A percentile compares a stretch with the other conserved stretches of the same genome.
These are phyloP conservation scores for Cisticola juncidis DNA, from an alignment of 2,113 vertebrate species.

Conservation along the genomic window DNA sequence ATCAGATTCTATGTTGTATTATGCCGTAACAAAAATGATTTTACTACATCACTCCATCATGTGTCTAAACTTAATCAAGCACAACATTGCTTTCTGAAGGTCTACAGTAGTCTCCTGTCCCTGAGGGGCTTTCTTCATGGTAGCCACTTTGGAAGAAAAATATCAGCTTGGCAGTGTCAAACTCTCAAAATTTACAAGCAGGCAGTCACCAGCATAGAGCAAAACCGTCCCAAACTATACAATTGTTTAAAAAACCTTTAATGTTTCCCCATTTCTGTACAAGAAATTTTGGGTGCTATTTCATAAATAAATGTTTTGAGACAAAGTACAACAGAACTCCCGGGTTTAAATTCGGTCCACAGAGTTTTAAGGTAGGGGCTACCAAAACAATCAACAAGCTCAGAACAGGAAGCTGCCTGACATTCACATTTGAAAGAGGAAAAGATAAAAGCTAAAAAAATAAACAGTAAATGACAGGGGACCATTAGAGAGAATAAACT, in stretches of 20 bases:
- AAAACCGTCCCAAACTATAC: not conserved
- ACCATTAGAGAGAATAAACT: not conserved
- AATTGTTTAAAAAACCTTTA: not conserved
- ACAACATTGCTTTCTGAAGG: constrained; percentile 61
- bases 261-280: not conserved
- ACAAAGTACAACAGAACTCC: not conserved
- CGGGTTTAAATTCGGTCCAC: not conserved
- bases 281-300: not conserved
- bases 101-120: not conserved
- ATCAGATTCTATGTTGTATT: constrained; percentile 11
- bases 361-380: not conserved
- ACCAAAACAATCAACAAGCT: not conserved
- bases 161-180: not conserved
- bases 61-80: constrained; percentile 69
- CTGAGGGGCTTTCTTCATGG: constrained; percentile 6
- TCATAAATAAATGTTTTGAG: not conserved
- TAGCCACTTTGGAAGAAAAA: constrained; percentile 60
- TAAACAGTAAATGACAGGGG: not conserved
- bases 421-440: not conserved
- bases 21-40: constrained; percentile 65
- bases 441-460: not conserved
- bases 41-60: constrained; percentile 66
- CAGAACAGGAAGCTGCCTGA: not conserved
- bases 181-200: constrained; percentile 16
- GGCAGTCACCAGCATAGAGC: not conserved